Evolutionary conservation across 2,797 vertebrate species (phyloP).

Genomic region (Morelia viridis): DNA sequence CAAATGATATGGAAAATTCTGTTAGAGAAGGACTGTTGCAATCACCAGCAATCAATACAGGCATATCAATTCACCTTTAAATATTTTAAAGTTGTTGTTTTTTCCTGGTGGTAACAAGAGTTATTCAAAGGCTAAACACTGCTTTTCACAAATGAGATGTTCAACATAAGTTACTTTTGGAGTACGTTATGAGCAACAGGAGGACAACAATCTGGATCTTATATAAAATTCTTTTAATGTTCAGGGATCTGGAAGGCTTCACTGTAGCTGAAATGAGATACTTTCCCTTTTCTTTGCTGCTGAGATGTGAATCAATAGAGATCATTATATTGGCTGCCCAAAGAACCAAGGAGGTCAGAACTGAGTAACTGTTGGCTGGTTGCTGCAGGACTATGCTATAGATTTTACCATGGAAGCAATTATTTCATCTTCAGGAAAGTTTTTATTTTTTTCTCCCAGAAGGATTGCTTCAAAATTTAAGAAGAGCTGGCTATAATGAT

Average conservation of each 20-base stretch:
- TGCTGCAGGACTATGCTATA: constrained; percentile 34
- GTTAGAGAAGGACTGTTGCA: background rate
- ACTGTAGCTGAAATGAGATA: constrained; percentile 57
- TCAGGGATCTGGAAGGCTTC: constrained; percentile 43
- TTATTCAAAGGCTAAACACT: background rate
- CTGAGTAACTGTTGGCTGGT: constrained; percentile 57
- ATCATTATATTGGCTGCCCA: constrained; percentile 59
- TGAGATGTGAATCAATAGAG: constrained; percentile 62
- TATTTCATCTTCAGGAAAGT: constrained; percentile 59
- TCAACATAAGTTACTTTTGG: background rate
- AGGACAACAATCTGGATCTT: constrained; percentile 35
- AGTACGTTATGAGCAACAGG: constrained; percentile 20
- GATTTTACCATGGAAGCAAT: constrained; percentile 58
- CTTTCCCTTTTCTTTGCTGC: constrained; percentile 53
- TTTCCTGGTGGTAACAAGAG: background rate
- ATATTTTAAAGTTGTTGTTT: background rate
- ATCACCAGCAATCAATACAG: background rate
- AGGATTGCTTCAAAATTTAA: background rate
- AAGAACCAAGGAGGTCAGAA: constrained; percentile 60
- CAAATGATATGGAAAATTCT: background rate
- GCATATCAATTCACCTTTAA: background rate
- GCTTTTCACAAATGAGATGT: background rate
- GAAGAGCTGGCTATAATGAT: background rate
- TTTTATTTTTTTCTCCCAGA: constrained; percentile 19
- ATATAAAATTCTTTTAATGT: constrained; percentile 57